phyloP scores from a whole-genome alignment of 1,140 invertebrate genomes.

The Rhopalosiphum padi region DNA sequence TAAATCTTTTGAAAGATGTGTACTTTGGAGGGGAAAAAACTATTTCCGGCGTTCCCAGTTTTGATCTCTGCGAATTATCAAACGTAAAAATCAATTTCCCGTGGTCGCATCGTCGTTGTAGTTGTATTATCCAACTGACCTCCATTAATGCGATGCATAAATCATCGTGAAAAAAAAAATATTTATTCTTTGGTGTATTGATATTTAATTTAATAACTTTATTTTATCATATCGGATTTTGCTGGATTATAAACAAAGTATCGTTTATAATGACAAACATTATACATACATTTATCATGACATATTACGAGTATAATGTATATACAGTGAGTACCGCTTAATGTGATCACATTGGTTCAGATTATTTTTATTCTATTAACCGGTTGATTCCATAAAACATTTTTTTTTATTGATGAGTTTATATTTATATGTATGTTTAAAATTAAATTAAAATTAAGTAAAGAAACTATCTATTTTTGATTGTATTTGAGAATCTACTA shows the following conservation, averaged over 20 bases:
- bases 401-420: too few relatives aligned
- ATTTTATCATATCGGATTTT: not conserved
- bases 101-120: not conserved
- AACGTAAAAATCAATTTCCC: not conserved
- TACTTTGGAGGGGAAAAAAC: not conserved
- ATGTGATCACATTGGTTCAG: too few relatives aligned
- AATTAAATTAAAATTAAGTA: too few relatives aligned
- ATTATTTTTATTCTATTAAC: too few relatives aligned
- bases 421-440: too few relatives aligned
- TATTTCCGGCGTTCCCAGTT: not conserved
- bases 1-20: constrained; percentile 36
- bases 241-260: not conserved
- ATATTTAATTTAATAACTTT: not conserved
- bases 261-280: not conserved
- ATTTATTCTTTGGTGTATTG: not conserved
- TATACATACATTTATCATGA: too few relatives aligned
- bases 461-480: too few relatives aligned
- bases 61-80: not conserved
- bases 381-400: too few relatives aligned
- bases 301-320: too few relatives aligned
- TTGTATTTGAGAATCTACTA: too few relatives aligned
- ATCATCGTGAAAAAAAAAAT: not conserved
- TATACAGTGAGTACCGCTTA: too few relatives aligned
- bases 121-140: not conserved
- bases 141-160: not conserved